Percentiles rank a stretch among this genome's conserved stretches.
Conservation (phyloP, 1,140 invertebrate genomes). For the Penaeus chinensis region DNA sequence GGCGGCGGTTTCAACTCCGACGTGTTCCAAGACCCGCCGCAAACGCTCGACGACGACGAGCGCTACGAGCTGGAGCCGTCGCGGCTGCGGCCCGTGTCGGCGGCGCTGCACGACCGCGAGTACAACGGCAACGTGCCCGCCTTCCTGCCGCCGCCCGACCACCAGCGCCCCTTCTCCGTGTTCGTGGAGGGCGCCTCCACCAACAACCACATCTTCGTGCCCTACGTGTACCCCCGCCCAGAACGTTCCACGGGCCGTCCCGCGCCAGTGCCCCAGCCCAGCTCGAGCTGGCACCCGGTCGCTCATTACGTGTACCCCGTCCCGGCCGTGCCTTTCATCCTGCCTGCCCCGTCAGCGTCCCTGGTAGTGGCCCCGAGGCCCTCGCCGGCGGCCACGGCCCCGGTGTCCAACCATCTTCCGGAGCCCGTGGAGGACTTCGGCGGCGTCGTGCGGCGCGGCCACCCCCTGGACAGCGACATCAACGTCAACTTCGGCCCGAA, state of each 20-base stretch:
- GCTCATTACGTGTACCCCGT: background rate
- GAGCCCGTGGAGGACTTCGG: background rate
- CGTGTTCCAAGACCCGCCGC: conserved; percentile 69
- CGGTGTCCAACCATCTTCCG: background rate
- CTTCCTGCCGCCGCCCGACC: conserved; percentile 68
- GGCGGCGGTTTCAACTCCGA: conserved; percentile 76
- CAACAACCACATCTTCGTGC: conserved; percentile 38
- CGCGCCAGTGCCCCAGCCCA: conserved; percentile 71
- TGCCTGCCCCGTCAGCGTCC: too few relatives aligned
- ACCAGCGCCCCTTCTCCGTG: conserved; percentile 13
- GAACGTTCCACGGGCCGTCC: conserved; percentile 72
- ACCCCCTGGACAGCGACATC: conserved; percentile 77
- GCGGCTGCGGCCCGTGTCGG: background rate
- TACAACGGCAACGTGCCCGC: conserved; percentile 65
- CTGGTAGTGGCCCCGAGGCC: too few relatives aligned
- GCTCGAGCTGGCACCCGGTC: background rate
- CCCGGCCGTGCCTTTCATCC: too few relatives aligned
- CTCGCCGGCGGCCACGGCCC: background rate
- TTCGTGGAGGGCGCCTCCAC: conserved; percentile 31
- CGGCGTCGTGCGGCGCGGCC: conserved; percentile 9
- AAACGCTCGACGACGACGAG: conserved; percentile 78
- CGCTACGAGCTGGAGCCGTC: conserved; percentile 78
- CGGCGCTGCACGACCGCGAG: conserved; percentile 37
- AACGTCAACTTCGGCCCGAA: conserved; percentile 76
- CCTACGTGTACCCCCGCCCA: conserved; percentile 66